Evolutionary conservation across 2,888 invertebrate species (phyloP), one percentile per base, ranked within the genome.

Genomic region (Hemicrepidius hirtus): DNA sequence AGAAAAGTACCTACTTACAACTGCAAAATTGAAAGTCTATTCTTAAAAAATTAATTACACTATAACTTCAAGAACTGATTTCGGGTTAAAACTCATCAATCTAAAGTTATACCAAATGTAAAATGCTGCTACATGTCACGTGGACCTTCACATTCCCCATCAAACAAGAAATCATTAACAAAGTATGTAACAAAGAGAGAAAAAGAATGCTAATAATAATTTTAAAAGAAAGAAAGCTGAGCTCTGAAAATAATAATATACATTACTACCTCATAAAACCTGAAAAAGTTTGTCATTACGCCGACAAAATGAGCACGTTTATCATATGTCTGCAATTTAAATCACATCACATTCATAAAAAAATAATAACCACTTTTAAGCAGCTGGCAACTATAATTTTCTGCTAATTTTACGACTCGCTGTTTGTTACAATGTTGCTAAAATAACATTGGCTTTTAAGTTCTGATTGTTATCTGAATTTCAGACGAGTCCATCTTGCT

Each of bases 331-430:
- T 24, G 24, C 5, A 24, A 64, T 64, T 64, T 64, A 64, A 64
- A 49, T 49, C 64, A 53, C 64, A 64, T 64, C 64, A 64, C 21
- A 32, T 50, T 10, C 20, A 24, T 24, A 50, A 35, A 64, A 67
- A 67, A 55, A 35, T 16, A 46, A 67, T 46, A 12, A 57, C 57
- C 5, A 50, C 64, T 32, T 66, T 67, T 67, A 67, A 21, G 41
- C 18, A n/a, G 44, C 57, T 44, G 32, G 18, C 13, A 44, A 59
- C 28, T 46, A 35, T 46, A 46, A 67, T 28, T 67, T 67, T 37
- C 57, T 28, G 4, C 13, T 16, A 57, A 57, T 37, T 37, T 57
- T 37, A 24, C 37, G 20, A 40, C 55, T 44, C 13, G 12, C 44
- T 67, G 35, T 18, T 1, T 32, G 18, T 32, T 44, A 67, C 66